A percentile compares a stretch with the other conserved stretches of the same genome.
phyloP scores from a whole-genome alignment of 2,113 vertebrate genomes.

The Hipposideros armiger region DNA sequence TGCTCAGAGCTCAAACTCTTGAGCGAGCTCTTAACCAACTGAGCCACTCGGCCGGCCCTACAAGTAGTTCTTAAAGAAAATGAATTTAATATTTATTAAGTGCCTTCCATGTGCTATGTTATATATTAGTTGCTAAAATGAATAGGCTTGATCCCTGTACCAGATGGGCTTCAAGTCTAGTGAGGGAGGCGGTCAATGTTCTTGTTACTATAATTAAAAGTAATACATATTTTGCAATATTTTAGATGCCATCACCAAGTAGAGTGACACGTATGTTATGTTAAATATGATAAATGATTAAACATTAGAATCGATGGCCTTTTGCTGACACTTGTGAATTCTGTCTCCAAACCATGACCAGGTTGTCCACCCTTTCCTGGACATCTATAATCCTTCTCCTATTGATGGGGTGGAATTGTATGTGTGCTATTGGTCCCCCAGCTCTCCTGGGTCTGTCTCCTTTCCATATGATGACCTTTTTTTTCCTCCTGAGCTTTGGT shows the following conservation, averaged over 20 bases:
- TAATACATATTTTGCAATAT: conserved; percentile 39
- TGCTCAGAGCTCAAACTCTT: too few relatives aligned
- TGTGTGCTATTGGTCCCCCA: neutral
- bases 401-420: neutral
- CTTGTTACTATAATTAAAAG: neutral
- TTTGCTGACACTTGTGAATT: neutral
- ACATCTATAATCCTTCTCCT: neutral
- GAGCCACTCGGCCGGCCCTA: too few relatives aligned
- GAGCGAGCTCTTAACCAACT: too few relatives aligned
- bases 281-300: neutral
- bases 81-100: neutral
- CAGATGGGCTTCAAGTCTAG: neutral
- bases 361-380: neutral
- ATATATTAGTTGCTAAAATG: neutral
- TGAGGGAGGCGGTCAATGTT: neutral
- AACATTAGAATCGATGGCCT: neutral
- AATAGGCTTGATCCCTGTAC: neutral
- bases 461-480: neutral
- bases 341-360: neutral
- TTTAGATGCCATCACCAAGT: neutral
- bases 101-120: neutral
- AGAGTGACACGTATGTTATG: neutral
- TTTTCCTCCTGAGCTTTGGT: neutral
- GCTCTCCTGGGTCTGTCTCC: neutral
- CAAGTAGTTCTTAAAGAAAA: conserved; percentile 33